Base-by-base conservation (phyloP, 2,797 vertebrate species). In the Coranthus polyacanthus region DNA sequence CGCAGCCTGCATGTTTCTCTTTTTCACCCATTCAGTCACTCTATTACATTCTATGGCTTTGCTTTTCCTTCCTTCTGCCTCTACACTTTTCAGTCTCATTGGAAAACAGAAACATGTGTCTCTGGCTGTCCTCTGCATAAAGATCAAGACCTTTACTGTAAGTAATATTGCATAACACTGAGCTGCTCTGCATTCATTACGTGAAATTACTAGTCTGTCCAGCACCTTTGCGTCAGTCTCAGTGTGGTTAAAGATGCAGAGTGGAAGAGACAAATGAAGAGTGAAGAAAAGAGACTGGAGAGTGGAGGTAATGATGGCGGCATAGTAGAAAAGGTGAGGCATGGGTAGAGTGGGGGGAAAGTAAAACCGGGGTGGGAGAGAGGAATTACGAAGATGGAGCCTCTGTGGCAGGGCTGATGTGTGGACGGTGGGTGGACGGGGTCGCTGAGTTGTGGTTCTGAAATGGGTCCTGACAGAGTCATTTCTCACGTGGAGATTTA, bases 401-500 rank as follows among this genome's bases (percentile, higher is more conserved):
- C 59, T 57, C 13, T 38, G 59, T 78, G 79, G 81, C 79, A 64
- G 65, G 26, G 52, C 69, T 88, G 86, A 85, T 87, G 80, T 76
- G 86, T 58, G 63, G 81, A 84, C 83, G 54, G 72, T 82, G 79
- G 87, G 84, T 77, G 86, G 89, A 92, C 86, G 66, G 78, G 81
- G 74, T 82, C 38, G 52, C 78, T 89, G 89, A 91, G 86, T 88
- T 89, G 89, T 88, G 85, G 71, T 74, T 89, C 65, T 76, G 74
- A 84, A 92, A 92, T 90, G 75, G 77, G 38, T 83, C 81, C 73
- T 90, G 92, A 91, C 93, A 93, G 88, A 88, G 78, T 81, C 89
- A 92, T 92, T 89, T 88, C 89, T 92, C 91, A 88, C 76, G 72
- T 88, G 69, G 56, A 87, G 86, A 89, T 92, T 92, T 89, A 89